Conservation (phyloP, 2,113 vertebrate genomes). For the Stigmatopora nigra region DNA sequence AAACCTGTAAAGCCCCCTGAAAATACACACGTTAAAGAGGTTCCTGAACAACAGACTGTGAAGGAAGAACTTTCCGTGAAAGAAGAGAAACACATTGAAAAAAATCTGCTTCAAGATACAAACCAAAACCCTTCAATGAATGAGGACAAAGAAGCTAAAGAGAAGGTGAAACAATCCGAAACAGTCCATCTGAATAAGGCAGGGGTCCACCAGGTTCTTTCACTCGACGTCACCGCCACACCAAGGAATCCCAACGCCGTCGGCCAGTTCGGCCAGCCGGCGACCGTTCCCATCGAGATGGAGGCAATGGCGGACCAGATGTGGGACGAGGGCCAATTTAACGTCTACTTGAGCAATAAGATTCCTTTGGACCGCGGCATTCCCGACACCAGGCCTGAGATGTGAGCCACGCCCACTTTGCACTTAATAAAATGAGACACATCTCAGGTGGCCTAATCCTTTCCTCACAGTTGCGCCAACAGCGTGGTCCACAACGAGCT, state of each 20-base stretch:
- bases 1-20: background rate
- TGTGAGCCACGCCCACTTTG: slow-evolving; percentile 70
- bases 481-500: slow-evolving; percentile 78
- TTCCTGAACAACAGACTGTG: background rate
- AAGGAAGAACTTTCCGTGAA: background rate
- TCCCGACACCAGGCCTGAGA: slow-evolving; percentile 82
- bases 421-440: accelerated
- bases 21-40: background rate
- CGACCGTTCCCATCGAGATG: slow-evolving; percentile 65
- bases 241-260: slow-evolving; percentile 77
- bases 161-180: background rate
- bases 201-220: slow-evolving; percentile 72
- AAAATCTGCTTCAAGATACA: background rate
- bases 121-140: background rate
- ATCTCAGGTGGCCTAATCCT: background rate
- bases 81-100: background rate
- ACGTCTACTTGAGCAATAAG: slow-evolving; percentile 89
- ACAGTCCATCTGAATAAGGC: background rate
- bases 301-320: slow-evolving; percentile 73
- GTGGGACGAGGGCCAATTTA: slow-evolving; percentile 94
- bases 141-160: background rate
- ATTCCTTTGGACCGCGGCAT: slow-evolving; percentile 89
- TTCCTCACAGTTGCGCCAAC: slow-evolving; percentile 72
- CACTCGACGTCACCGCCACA: slow-evolving; percentile 71
- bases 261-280: slow-evolving; percentile 84